Base-by-base conservation (phyloP, 2,113 vertebrate species). In the Stigmatopora nigra region DNA sequence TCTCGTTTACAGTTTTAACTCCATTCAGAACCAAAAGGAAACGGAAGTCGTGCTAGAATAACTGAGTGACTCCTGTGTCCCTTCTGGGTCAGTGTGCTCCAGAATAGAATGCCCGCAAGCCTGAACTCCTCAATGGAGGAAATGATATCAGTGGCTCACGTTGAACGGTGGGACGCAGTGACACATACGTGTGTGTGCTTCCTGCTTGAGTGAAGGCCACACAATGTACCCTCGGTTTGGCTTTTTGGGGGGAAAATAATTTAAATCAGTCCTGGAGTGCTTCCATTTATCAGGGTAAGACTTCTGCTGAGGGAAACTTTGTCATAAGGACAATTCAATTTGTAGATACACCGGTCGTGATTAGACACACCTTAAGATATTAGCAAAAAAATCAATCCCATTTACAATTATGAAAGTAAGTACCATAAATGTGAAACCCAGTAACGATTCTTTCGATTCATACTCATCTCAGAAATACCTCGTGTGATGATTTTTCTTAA, bases 221-320 rank as follows among this genome's bases (percentile, higher is more conserved):
- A 80, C 85, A 86, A 85, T 84, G 66, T 78, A 63, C 72, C 56
- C 69, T 41, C 68, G 81, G 80, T 82, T 78, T 49, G 68, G 19
- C 38, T 55, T 15, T 22, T n/a, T 38, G 11, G 35, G 46, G 46
- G 16, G 12, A 58, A 60, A 63, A 25, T 48, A 1, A 13, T n/a
- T 64, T 64, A 61, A 57, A 63, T 78, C 47, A 67, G 64, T 63
- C 31, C 14, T 16, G 46, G 77, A 75, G 76, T 31, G 0, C 49
- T 51, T 48, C 61, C 41, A 66, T 75, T 85, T 67, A 69, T 63
- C 61, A 67, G 41, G 51, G 47, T 35, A 60, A 53, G 38, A 61
- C 9, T 2, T 20, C 25, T 31, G 35, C 38, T n/a, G 70, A 31
- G 60, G 8, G 51, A 9, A 22, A 20, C 51, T 12, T 12, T 22